Conservation (phyloP, 1,140 invertebrate species). For the Drosophila teissieri region DNA sequence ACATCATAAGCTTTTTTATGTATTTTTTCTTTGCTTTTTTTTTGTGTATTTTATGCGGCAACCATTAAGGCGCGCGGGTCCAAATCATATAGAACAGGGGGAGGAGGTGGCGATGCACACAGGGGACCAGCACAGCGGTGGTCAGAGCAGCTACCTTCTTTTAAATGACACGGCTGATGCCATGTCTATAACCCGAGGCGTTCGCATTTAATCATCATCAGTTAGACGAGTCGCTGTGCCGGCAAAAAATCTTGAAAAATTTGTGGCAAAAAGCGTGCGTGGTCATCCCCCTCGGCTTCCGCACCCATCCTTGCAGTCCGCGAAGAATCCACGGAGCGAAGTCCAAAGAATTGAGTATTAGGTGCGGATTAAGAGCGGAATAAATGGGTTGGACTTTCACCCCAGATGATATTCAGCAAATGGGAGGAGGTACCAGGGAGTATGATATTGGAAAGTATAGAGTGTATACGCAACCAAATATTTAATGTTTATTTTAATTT, state of each 20-base stretch:
- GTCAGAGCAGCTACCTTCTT: constrained; percentile 74
- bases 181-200: constrained; percentile 82
- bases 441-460: not conserved
- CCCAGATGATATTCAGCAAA: not conserved
- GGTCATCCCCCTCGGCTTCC: constrained; percentile 48
- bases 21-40: constrained; percentile 14
- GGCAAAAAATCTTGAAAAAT: constrained; percentile 71
- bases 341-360: constrained; percentile 49
- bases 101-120: not conserved
- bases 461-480: too few species aligned
- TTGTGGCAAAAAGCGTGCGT: constrained; percentile 81
- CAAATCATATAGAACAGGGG: constrained; percentile 48
- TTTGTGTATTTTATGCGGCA: constrained; percentile 46
- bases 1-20: constrained; percentile 80
- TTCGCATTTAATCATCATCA: constrained; percentile 83
- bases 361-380: constrained; percentile 55
- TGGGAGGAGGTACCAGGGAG: not conserved
- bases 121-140: constrained; percentile 36
- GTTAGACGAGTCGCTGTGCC: constrained; percentile 73
- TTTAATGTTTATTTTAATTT: too few species aligned
- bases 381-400: constrained; percentile 52
- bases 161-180: constrained; percentile 83
- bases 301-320: constrained; percentile 1
- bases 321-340: constrained; percentile 36
- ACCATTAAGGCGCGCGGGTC: constrained; percentile 81